Percentiles rank a stretch among this genome's conserved stretches.
Evolutionary conservation across 2,113 vertebrate species (phyloP).

Genomic region (Notarius quadriscutis): DNA sequence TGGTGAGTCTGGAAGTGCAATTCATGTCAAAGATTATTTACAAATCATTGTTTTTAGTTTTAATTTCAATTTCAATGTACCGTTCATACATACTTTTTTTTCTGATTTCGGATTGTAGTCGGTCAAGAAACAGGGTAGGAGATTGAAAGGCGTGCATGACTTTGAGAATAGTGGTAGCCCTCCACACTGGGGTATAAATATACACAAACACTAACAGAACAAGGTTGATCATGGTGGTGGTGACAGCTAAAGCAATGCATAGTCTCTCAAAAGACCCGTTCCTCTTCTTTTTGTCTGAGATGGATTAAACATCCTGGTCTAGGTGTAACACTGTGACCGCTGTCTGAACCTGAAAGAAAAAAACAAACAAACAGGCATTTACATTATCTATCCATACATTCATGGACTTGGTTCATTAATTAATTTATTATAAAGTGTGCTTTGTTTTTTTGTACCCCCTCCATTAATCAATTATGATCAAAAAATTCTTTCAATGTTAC

Average conservation of each 20-base stretch:
- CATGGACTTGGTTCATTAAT: not conserved
- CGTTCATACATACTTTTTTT: too few species aligned
- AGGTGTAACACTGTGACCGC: not conserved
- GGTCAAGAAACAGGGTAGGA: not conserved
- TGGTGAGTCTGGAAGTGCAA: too few species aligned
- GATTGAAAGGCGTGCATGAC: not conserved
- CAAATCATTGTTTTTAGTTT: too few species aligned
- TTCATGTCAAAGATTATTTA: too few species aligned
- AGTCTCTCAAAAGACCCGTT: not conserved
- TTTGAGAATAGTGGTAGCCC: not conserved
- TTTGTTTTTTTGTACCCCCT: not conserved
- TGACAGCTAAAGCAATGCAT: not conserved
- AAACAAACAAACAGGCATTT: not conserved
- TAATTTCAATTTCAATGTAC: too few species aligned
- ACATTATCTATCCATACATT: not conserved
- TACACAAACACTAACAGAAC: constrained; percentile 45
- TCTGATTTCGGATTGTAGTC: too few species aligned
- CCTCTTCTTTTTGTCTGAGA: not conserved
- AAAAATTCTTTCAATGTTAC: not conserved
- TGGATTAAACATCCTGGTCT: not conserved
- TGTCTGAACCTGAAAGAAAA: not conserved
- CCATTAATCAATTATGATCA: too few species aligned
- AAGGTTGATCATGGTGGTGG: constrained; percentile 36
- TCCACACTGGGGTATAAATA: constrained; percentile 18
- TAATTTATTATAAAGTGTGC: not conserved